These are phyloP conservation scores for Brachystomella parvula DNA, from an alignment of 1,140 invertebrate species.

Conservation along the genomic window DNA sequence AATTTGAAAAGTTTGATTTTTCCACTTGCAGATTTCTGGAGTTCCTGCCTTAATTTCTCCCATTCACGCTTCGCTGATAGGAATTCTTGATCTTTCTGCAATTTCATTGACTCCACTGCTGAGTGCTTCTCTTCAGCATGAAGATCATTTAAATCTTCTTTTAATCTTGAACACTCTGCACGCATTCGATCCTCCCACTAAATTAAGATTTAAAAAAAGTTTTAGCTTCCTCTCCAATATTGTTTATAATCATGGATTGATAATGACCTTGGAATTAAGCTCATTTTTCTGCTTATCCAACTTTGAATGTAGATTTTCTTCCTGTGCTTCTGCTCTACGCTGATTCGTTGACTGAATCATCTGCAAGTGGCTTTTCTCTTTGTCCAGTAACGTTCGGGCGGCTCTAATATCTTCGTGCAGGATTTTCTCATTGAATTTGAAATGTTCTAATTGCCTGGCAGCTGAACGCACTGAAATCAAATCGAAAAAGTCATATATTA, in stretches of 20 bases:
- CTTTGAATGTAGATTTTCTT: conserved; percentile 31
- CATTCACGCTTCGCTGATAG: conserved; percentile 48
- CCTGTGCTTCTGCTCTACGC: conserved; percentile 32
- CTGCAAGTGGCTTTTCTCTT: conserved; percentile 45
- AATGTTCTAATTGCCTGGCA: conserved; percentile 50
- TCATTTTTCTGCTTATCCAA: conserved; percentile 48
- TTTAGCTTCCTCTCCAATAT: neutral
- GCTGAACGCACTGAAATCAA: too few relatives aligned
- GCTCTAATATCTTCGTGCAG: conserved; percentile 51
- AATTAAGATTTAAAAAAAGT: conserved; percentile 21
- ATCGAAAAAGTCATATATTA: too few relatives aligned
- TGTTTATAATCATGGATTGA: neutral
- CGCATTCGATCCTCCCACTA: conserved; percentile 46
- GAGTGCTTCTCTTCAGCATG: conserved; percentile 52
- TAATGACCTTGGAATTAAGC: conserved; percentile 7
- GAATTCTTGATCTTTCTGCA: conserved; percentile 41
- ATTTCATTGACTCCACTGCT: conserved; percentile 47
- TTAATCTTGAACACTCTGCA: conserved; percentile 49
- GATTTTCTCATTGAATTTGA: conserved; percentile 48
- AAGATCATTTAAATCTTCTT: conserved; percentile 52
- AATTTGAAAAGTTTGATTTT: too few relatives aligned
- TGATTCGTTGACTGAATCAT: conserved; percentile 25
- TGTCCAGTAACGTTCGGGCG: conserved; percentile 46
- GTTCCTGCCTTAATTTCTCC: conserved; percentile 49
- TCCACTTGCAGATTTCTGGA: conserved; percentile 23